A percentile compares a stretch with the other conserved stretches of the same genome.
Evolutionary conservation across 2,113 vertebrate species (phyloP).

Genomic region (Tupaia chinensis): DNA sequence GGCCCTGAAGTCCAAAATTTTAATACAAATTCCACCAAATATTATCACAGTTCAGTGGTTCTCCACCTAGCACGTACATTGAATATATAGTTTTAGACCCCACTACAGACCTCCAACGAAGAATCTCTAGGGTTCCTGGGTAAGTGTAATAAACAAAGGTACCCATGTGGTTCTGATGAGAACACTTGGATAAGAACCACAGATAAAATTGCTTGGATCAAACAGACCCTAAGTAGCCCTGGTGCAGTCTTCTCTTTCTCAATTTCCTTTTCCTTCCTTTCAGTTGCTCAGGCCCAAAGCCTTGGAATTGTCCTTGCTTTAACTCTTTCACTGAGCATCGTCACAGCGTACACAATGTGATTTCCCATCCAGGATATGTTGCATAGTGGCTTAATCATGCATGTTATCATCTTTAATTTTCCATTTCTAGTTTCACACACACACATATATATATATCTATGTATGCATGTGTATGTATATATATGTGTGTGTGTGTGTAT

Average conservation of each 20-base stretch:
- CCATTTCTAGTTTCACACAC: too few species aligned
- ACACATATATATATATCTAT: too few species aligned
- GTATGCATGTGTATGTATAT: too few species aligned
- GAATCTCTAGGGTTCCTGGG: not conserved
- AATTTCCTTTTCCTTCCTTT: not conserved
- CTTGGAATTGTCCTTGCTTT: not conserved
- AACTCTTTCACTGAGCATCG: not conserved
- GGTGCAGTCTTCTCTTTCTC: not conserved
- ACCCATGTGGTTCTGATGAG: not conserved
- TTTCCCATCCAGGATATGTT: too few species aligned
- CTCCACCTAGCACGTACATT: not conserved
- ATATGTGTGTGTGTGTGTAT: too few species aligned
- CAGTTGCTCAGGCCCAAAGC: not conserved
- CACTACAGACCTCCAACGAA: not conserved
- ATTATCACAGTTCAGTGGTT: not conserved
- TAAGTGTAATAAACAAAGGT: not conserved
- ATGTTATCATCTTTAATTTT: too few species aligned
- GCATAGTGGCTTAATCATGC: too few species aligned
- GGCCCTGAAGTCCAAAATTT: not conserved
- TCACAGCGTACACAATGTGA: too few species aligned
- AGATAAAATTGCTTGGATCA: not conserved
- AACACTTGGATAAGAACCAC: not conserved
- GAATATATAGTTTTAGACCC: not conserved
- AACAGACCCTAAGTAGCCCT: not conserved
- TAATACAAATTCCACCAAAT: not conserved